Evolutionary conservation across 2,797 vertebrate genomes (phyloP).

Genomic region (Pterois miles): DNA sequence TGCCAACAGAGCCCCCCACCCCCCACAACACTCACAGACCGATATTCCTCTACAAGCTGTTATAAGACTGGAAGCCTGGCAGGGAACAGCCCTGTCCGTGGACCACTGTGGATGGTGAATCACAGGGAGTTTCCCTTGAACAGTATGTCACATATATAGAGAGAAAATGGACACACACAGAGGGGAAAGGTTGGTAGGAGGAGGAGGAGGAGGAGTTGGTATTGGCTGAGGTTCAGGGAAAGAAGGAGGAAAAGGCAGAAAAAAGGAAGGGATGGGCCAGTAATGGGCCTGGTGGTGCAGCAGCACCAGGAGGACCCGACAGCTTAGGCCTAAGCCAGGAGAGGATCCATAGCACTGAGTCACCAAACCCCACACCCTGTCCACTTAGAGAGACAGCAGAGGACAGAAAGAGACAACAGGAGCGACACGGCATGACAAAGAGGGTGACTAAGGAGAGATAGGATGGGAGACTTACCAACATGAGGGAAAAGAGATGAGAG

Average conservation of each 20-base stretch:
- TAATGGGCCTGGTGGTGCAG: conserved; percentile 46
- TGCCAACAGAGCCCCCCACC: conserved; percentile 46
- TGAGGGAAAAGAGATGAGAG: background rate
- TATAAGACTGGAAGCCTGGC: conserved; percentile 47
- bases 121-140: conserved; percentile 75
- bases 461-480: background rate
- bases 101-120: conserved; percentile 59
- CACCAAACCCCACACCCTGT: conserved; percentile 66
- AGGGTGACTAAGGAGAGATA: conserved; percentile 30
- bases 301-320: conserved; percentile 31
- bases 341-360: conserved; percentile 73
- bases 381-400: conserved; percentile 47
- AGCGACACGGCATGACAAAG: conserved; percentile 26
- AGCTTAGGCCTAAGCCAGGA: conserved; percentile 60
- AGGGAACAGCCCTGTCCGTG: conserved; percentile 26
- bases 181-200: conserved; percentile 41
- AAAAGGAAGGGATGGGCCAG: conserved; percentile 42
- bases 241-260: conserved; percentile 14
- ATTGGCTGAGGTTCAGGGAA: conserved; percentile 25
- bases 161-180: conserved; percentile 9
- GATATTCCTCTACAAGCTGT: conserved; percentile 53
- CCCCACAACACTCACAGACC: conserved; percentile 10
- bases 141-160: conserved; percentile 25
- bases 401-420: conserved; percentile 36
- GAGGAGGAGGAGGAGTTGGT: background rate